Evolutionary conservation across 2,797 vertebrate species (phyloP).

Genomic region (Phaenicophaeus curvirostris): DNA sequence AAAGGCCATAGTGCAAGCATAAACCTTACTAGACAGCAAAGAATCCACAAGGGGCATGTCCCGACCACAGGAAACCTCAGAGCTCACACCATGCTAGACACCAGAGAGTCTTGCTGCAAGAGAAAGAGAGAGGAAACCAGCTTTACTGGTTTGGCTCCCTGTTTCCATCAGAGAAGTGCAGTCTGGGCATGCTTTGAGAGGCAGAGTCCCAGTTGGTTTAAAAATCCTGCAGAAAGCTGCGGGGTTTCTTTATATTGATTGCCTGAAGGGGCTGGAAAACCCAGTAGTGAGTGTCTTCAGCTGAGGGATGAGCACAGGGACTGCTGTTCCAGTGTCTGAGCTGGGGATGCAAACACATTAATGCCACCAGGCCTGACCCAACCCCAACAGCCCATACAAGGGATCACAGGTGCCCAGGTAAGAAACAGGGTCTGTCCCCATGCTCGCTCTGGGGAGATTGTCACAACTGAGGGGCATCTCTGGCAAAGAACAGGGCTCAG

Average conservation of each 20-base stretch:
- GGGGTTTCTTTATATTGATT: background rate
- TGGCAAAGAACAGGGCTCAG: background rate
- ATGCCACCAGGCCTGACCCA: background rate
- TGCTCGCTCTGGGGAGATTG: background rate
- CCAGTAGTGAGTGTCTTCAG: background rate
- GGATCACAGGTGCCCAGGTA: rapidly evolving
- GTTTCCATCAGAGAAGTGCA: background rate
- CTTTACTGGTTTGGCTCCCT: background rate
- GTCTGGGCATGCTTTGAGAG: background rate
- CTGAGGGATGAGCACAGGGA: rapidly evolving
- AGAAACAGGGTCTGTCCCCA: background rate
- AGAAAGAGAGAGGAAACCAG: background rate
- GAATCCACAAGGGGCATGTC: background rate
- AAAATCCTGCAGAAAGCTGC: background rate
- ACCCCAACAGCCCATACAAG: background rate
- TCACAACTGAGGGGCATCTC: background rate
- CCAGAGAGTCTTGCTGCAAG: background rate
- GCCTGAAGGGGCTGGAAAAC: background rate
- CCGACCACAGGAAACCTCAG: background rate
- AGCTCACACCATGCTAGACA: background rate
- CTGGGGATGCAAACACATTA: background rate
- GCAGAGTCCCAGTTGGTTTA: background rate
- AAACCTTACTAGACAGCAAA: background rate
- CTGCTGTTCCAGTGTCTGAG: background rate
- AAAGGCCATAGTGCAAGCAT: background rate